Evolutionary conservation across 1,140 invertebrate genomes (phyloP).

Genomic region (Antheraea mylitta): DNA sequence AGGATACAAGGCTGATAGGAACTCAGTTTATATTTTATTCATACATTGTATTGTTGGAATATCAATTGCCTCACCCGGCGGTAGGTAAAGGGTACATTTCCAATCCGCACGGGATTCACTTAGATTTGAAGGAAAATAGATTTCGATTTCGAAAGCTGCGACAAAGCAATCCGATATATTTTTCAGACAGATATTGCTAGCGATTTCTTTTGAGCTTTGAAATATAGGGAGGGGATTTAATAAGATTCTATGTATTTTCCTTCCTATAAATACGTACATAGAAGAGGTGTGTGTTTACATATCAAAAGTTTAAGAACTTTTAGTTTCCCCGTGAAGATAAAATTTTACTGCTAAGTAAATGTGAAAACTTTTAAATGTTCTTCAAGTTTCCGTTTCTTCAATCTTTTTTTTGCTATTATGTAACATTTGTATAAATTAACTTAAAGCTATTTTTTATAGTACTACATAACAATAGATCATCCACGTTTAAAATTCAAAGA

Average conservation of each 20-base stretch:
- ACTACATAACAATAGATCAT: constrained; percentile 40
- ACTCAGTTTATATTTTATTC: constrained; percentile 78
- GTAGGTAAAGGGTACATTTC: constrained; percentile 78
- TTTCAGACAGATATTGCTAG: constrained; percentile 79
- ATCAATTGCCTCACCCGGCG: constrained; percentile 77
- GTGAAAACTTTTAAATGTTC: neutral
- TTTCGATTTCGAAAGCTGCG: constrained; percentile 78
- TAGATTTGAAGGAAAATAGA: constrained; percentile 79
- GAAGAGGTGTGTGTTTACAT: neutral
- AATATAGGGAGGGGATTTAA: constrained; percentile 73
- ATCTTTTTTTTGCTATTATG: neutral
- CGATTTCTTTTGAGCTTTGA: constrained; percentile 79
- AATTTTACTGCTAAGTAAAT: constrained; percentile 5
- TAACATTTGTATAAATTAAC: neutral
- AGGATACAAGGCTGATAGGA: constrained; percentile 68
- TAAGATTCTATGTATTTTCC: constrained; percentile 56
- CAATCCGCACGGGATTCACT: constrained; percentile 79
- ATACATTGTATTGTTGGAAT: constrained; percentile 79
- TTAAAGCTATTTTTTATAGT: neutral
- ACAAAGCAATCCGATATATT: constrained; percentile 79
- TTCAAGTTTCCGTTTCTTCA: neutral
- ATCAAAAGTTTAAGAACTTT: neutral
- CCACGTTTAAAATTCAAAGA: constrained; percentile 51
- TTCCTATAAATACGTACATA: constrained; percentile 16
- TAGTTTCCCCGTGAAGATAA: neutral